A percentile compares a stretch with the other conserved stretches of the same genome.
phyloP scores from a whole-genome alignment of 2,888 invertebrate species.

The Epirrhoe alternata region DNA sequence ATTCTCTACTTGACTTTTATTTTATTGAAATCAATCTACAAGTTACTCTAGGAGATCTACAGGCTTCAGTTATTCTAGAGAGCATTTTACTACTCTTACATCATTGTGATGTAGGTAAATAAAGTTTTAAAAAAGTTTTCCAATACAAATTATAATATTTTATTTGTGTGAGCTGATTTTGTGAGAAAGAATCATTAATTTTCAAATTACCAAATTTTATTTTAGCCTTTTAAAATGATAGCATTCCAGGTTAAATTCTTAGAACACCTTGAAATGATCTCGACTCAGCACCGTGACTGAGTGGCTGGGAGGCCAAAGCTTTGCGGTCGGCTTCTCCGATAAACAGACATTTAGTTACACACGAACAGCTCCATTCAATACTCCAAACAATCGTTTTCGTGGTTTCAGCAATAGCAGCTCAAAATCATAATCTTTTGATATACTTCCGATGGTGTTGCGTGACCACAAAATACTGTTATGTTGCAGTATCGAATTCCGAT shows the following conservation, averaged over 20 bases:
- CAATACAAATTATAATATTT: no score
- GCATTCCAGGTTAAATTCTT: slow-evolving; percentile 22
- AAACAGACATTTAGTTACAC: slow-evolving; percentile 68
- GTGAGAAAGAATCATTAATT: no score
- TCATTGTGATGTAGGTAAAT: no score
- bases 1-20: no score
- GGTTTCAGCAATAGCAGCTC: slow-evolving; percentile 46
- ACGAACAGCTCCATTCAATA: slow-evolving; percentile 60
- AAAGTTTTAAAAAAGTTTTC: no score
- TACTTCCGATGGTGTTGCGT: slow-evolving; percentile 41
- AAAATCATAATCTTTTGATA: slow-evolving; percentile 42
- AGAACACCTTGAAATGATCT: slow-evolving; percentile 48
- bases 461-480: slow-evolving; percentile 32
- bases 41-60: no score
- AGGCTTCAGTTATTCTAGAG: no score
- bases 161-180: no score
- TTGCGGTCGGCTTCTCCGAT: slow-evolving; percentile 63
- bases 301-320: slow-evolving; percentile 48
- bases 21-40: no score
- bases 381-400: slow-evolving; percentile 55
- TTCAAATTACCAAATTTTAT: no score
- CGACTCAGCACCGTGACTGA: slow-evolving; percentile 57
- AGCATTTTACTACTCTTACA: no score
- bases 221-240: not conserved
- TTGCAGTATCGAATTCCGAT: slow-evolving; percentile 48